Evolutionary conservation across 2,888 invertebrate species (phyloP).

Genomic region (Eupithecia centaureata): DNA sequence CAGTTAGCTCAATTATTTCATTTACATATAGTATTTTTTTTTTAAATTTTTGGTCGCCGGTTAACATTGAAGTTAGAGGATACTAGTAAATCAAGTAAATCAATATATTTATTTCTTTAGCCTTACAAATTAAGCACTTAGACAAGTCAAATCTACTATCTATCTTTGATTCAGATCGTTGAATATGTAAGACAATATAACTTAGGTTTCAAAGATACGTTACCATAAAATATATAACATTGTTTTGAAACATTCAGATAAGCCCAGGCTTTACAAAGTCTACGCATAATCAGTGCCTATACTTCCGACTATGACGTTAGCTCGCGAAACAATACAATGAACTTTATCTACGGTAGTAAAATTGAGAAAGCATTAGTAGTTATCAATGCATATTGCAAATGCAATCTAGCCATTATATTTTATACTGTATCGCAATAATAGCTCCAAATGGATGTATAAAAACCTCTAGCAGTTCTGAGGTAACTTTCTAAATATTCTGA

Average conservation of each 20-base stretch:
- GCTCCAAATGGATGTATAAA: neutral
- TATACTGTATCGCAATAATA: neutral
- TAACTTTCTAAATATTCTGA: neutral
- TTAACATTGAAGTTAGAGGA: too few relatives aligned
- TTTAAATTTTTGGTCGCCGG: too few relatives aligned
- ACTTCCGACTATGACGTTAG: conserved; percentile 35
- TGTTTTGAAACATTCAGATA: neutral
- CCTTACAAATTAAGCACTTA: too few relatives aligned
- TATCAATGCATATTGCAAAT: conserved; percentile 39
- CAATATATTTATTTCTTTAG: too few relatives aligned
- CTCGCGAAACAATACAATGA: conserved; percentile 38
- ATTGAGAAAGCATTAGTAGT: conserved; percentile 36
- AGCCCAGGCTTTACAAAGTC: neutral
- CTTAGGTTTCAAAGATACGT: neutral
- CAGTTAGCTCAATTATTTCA: too few relatives aligned
- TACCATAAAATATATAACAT: neutral
- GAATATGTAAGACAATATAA: too few relatives aligned
- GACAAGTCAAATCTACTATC: too few relatives aligned
- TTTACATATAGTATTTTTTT: too few relatives aligned
- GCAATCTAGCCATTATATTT: conserved; percentile 20
- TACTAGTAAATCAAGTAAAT: too few relatives aligned
- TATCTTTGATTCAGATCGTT: neutral
- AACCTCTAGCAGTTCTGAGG: neutral
- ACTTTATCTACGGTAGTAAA: conserved; percentile 41
- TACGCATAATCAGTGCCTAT: conserved; percentile 1